Base-by-base conservation (phyloP, 2,888 invertebrate genomes). In the Cabera pusaria region DNA sequence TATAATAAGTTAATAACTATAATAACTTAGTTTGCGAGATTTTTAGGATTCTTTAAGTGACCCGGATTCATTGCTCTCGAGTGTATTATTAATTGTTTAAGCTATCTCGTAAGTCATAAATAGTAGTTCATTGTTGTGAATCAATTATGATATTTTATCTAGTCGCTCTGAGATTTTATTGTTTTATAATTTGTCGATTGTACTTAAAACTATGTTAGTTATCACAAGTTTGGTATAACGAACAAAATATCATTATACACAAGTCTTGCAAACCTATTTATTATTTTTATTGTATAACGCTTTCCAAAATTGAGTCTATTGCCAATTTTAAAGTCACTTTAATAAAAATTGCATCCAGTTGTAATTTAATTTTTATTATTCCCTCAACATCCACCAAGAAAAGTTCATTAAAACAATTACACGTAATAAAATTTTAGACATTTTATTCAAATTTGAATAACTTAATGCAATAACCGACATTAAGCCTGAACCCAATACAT, bases 141-240 rank as follows among this genome's bases (percentile, higher is more conserved):
- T 85, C 82, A 83, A 83, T 84, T 83, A 76, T 57, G 61, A 65
- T 56, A 65, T 61, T 49, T 63, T 64, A 67, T 85, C 86, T 86
- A 85, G 86, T 86, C 86, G 72, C 76, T 80, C 78, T 73, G 77
- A 84, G 74, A 81, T 84, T 80, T 35, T 64, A 64, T 57, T 56
- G 47, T 67, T 54, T 60, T 64, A 62, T 49, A 59, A 52, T 24
- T 2, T 32, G 38, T 52, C 48, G 44, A 58, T 33, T 6, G 2
- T 23, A 3, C 6, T 35, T 40, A 36, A 41, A 19, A 33, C 11
- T 11, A 24, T 18, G 18, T 34, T 27, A 28, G 10, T 34, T 18
- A 26, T 3, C n/a, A 17, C n/a, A 14, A 2, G 39, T 39, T 52
- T 50, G 56, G 53, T 59, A 53, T 60, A 58, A 46, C 57, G 49